Evolutionary conservation across 2,113 vertebrate species (phyloP).

Genomic region (Abramis brama): DNA sequence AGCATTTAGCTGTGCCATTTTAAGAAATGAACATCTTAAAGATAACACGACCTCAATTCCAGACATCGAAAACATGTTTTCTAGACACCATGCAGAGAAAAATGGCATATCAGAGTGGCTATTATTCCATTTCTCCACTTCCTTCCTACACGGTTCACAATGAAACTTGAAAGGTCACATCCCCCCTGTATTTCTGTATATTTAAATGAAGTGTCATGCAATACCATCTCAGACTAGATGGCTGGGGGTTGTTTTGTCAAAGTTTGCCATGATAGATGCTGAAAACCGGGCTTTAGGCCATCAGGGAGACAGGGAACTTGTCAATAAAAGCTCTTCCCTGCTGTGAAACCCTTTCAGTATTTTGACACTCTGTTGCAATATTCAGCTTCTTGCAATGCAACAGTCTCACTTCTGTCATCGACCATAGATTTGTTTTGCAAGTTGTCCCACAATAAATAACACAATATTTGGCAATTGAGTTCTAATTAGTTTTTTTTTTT

Average conservation of each 20-base stretch:
- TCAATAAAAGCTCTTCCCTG: conserved; percentile 38
- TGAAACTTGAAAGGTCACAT: conserved; percentile 23
- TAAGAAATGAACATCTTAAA: neutral
- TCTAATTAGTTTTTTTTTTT: conserved; percentile 16
- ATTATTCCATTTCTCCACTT: neutral
- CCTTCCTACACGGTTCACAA: neutral
- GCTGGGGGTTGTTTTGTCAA: neutral
- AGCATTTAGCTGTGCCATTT: neutral
- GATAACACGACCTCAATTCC: neutral
- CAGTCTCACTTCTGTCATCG: neutral
- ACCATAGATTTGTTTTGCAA: conserved; percentile 25
- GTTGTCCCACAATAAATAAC: conserved; percentile 10
- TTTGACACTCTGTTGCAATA: conserved; percentile 31
- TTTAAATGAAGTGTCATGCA: conserved; percentile 14
- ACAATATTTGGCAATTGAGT: neutral
- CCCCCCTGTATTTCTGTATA: conserved; percentile 8
- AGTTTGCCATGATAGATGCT: conserved; percentile 26
- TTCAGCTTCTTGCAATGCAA: conserved; percentile 13
- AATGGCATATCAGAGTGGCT: neutral
- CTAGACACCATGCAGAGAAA: neutral
- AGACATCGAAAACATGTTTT: conserved; percentile 16
- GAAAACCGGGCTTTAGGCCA: conserved; percentile 20
- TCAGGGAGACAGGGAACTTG: conserved; percentile 21
- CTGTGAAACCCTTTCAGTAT: conserved; percentile 16
- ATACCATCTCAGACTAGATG: conserved; percentile 11